Conservation (phyloP, 2,113 vertebrate species). For the Mungos mungo region DNA sequence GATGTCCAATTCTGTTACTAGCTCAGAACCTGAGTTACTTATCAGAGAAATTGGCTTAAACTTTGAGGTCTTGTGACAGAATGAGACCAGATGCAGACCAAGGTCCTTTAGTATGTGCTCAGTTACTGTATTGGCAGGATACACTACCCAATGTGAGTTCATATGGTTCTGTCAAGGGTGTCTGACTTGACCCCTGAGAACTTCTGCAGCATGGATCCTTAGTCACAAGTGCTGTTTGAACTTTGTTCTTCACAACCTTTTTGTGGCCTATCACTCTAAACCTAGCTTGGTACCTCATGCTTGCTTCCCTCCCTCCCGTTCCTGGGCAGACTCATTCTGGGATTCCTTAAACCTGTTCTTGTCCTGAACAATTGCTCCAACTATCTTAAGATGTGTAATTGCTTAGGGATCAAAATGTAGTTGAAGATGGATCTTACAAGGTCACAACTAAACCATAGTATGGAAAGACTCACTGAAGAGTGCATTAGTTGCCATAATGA, state of each 20-base stretch:
- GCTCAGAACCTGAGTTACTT: neutral
- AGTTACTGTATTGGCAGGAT: neutral
- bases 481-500: neutral
- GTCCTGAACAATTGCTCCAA: neutral
- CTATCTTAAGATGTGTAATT: neutral
- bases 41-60: neutral
- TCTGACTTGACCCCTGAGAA: neutral
- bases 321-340: neutral
- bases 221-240: neutral
- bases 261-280: neutral
- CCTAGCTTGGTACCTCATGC: neutral
- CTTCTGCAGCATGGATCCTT: neutral
- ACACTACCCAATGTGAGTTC: neutral
- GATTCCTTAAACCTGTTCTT: neutral
- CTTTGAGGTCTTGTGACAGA: accelerated
- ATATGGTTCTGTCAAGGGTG: neutral
- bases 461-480: neutral
- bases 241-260: neutral
- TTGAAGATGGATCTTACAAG: neutral
- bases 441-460: neutral
- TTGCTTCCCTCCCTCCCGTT: neutral
- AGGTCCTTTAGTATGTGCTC: accelerated
- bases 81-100: neutral
- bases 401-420: neutral
- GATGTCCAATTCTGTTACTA: neutral